A percentile compares a stretch with the other conserved stretches of the same genome.
Conservation (phyloP, 2,113 vertebrate genomes). For the Mesembrinibis cayennensis region DNA sequence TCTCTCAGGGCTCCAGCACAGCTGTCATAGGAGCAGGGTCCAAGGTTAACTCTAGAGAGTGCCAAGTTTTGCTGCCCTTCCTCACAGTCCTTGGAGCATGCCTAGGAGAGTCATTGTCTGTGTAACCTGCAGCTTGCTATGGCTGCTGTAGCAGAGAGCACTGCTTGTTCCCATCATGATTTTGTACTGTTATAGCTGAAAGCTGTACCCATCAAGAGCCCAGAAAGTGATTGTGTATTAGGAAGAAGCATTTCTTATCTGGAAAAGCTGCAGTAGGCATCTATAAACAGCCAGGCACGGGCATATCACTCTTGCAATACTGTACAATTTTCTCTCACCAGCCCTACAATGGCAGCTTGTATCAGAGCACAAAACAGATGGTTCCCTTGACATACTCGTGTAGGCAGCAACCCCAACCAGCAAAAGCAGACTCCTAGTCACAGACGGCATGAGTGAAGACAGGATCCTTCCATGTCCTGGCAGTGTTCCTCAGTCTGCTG, state of each 20-base stretch:
- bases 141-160: not conserved
- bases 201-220: not conserved
- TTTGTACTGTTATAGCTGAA: not conserved
- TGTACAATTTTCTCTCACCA: not conserved
- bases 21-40: not conserved
- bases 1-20: not conserved
- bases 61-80: not conserved
- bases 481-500: not conserved
- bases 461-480: not conserved
- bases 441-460: not conserved
- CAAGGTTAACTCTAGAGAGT: not conserved
- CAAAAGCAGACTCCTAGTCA: not conserved
- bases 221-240: not conserved
- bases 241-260: not conserved
- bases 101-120: not conserved
- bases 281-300: not conserved
- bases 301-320: not conserved
- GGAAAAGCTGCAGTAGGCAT: not conserved
- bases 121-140: not conserved
- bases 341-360: not conserved
- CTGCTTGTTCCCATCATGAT: not conserved
- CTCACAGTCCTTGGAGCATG: not conserved
- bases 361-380: not conserved
- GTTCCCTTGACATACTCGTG: rapidly evolving
- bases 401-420: not conserved